Conservation (phyloP, 2,888 invertebrate genomes). For the Hetaerina titia region DNA sequence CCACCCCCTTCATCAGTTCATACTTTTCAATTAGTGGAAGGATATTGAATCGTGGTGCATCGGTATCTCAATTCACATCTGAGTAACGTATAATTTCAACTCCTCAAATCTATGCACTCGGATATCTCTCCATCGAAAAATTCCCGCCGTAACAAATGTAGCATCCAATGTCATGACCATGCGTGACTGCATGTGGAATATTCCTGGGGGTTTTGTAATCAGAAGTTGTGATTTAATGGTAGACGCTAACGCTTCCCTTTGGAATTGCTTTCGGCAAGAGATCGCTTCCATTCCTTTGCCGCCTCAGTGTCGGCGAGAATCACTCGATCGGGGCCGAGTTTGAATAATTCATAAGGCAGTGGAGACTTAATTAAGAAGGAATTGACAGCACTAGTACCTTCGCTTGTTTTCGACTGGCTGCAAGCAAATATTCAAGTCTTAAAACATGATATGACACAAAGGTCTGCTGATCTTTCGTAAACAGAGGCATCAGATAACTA, state of each 20-base stretch:
- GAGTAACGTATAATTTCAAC: no score
- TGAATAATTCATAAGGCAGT: background rate
- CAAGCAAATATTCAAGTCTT: background rate
- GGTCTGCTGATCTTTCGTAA: no score
- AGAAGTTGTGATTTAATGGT: background rate
- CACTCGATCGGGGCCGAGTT: background rate
- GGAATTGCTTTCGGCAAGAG: background rate
- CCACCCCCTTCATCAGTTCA: no score
- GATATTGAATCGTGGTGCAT: no score
- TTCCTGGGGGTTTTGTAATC: background rate
- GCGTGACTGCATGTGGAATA: no score
- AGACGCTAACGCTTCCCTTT: background rate
- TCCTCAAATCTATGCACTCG: no score
- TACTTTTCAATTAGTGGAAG: no score
- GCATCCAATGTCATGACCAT: no score
- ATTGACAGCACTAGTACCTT: background rate
- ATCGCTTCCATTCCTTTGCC: background rate
- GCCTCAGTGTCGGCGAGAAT: background rate
- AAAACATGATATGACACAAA: background rate
- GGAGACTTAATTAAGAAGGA: background rate
- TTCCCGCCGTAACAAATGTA: no score
- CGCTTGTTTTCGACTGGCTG: background rate
- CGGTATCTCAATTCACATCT: no score
- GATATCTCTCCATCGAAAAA: no score
- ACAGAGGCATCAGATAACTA: no score